Base-by-base conservation (phyloP, 2,113 vertebrate species). In the Equus quagga region DNA sequence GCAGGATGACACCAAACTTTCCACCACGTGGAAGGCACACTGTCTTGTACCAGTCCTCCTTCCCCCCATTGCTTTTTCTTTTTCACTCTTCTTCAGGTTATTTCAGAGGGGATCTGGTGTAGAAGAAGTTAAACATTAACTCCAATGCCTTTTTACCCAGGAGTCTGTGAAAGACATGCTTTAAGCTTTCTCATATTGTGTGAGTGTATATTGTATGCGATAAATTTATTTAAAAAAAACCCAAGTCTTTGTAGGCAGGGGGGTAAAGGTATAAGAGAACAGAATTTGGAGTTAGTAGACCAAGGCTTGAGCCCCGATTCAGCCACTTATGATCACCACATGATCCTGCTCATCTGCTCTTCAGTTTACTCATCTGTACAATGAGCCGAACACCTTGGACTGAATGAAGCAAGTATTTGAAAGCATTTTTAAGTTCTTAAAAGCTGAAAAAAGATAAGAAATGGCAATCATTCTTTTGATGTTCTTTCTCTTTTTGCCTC, bases 391-490 rank as follows among this genome's bases (percentile, higher is more conserved):
- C 41, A 49, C 13, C 9, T 81, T 88, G 28, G 11, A 60, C 15
- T 79, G 58, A 90, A n/a, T 89, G 83, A 94, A 91, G 83, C 11
- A 65, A 76, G 54, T 26, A 41, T 31, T 81, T 28, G 8, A 96
- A 93, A 62, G 31, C n/a, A n/a, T 75, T 85, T 96, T 85, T 36
- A 81, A 86, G 26, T 62, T 82, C n/a, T 94, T 92, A 78, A 91
- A 79, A 87, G 49, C 28, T 64, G 7, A 89, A 80, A 89, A 44
- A 31, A 44, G 0, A 6, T 56, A 46, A 49, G 62, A 78, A 83
- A 31, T 51, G 41, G 41, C 28, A 56, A 36, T 28, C 23, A 21
- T 70, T 31, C 12, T 62, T 65, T 54, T 85, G 46, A 13, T 41
- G 44, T 94, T 79, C 60, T 67, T 89, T 96, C n/a, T 60, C 58